Evolutionary conservation across 2,113 vertebrate species (phyloP).

Genomic region (Neogale vison): DNA sequence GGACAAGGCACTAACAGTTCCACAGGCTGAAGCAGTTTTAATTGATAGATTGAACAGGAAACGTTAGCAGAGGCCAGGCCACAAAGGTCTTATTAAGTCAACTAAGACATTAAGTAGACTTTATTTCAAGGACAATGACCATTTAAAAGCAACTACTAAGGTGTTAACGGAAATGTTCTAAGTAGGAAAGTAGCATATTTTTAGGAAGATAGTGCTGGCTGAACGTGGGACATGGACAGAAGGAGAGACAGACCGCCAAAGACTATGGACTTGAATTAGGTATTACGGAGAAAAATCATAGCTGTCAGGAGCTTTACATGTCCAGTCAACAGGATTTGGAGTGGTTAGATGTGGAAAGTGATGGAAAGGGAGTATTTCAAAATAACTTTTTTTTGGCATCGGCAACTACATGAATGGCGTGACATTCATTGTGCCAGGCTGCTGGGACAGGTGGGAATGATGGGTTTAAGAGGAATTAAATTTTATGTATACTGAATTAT

Average conservation of each 20-base stretch:
- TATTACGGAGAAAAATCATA: not conserved
- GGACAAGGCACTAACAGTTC: not conserved
- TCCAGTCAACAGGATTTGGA: not conserved
- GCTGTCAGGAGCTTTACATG: not conserved
- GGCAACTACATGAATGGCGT: not conserved
- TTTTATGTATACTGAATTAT: slow-evolving; percentile 17
- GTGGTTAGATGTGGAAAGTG: not conserved
- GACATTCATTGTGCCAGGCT: not conserved
- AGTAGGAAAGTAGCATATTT: not conserved
- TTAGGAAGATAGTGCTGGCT: not conserved
- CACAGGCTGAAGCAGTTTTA: not conserved
- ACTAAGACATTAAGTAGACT: not conserved
- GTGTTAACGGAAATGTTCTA: not conserved
- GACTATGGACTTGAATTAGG: not conserved
- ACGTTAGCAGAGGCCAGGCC: not conserved
- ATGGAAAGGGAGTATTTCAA: not conserved
- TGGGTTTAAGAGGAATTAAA: not conserved
- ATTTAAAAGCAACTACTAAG: slow-evolving; percentile 3
- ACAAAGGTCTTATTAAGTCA: slow-evolving; percentile 22
- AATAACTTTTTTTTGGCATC: not conserved
- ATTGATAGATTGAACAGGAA: not conserved
- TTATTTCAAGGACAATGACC: slow-evolving; percentile 10
- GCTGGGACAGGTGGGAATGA: not conserved
- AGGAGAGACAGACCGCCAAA: not conserved
- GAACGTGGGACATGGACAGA: not conserved